Conservation (phyloP, 2,113 vertebrate genomes). For the Cathartes aura region DNA sequence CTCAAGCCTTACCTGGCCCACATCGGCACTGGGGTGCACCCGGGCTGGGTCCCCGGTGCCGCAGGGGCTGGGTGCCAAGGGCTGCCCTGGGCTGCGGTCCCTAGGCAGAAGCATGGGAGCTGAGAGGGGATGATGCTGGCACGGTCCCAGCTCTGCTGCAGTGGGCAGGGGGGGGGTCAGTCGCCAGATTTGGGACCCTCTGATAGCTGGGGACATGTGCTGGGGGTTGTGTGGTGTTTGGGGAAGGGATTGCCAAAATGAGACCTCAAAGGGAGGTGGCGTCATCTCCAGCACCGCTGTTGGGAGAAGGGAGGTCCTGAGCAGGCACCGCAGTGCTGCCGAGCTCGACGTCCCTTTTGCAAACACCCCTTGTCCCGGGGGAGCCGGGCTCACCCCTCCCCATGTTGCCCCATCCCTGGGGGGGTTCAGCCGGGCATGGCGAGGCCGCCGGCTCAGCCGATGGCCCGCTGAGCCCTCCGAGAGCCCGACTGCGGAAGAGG, state of each 20-base stretch:
- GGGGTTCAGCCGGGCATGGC: accelerated
- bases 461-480: neutral
- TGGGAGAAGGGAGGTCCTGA: neutral
- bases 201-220: accelerated
- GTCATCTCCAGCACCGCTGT: neutral
- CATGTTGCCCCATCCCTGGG: accelerated
- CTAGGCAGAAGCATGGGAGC: neutral
- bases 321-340: neutral
- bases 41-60: neutral
- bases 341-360: neutral
- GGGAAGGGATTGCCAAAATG: neutral
- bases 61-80: neutral
- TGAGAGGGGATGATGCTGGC: neutral
- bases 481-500: neutral
- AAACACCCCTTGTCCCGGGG: accelerated
- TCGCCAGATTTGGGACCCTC: neutral
- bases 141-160: accelerated
- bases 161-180: neutral
- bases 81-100: accelerated
- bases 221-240: neutral
- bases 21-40: accelerated
- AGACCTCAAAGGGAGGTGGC: neutral
- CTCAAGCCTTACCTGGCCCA: neutral
- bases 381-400: neutral
- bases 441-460: neutral